A percentile compares a stretch with the other conserved stretches of the same genome.
Conservation (phyloP, 2,797 vertebrate genomes). For the Malurus splendens region DNA sequence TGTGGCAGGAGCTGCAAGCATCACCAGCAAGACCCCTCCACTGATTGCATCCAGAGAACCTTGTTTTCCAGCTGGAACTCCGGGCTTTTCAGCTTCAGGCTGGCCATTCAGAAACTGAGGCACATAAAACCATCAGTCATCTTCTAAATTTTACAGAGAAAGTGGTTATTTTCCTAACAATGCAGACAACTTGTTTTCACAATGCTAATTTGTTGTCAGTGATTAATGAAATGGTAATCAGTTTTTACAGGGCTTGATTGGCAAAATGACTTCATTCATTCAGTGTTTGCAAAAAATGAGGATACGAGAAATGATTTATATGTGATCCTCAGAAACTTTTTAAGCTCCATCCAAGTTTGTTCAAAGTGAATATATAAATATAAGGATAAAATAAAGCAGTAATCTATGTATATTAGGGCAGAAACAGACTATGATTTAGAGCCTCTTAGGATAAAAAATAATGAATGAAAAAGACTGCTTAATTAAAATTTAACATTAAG, state of each 20-base stretch:
- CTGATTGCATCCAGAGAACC: not conserved
- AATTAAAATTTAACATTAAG: slow-evolving; percentile 41
- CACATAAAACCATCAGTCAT: not conserved
- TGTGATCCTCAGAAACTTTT: not conserved
- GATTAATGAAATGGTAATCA: not conserved
- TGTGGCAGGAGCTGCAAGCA: not conserved
- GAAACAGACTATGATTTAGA: slow-evolving; percentile 27
- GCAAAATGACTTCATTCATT: slow-evolving; percentile 17
- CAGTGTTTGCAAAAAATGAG: slow-evolving; percentile 17
- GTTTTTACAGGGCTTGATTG: slow-evolving; percentile 30
- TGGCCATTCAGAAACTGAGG: not conserved
- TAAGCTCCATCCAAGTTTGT: not conserved
- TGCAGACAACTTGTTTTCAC: not conserved
- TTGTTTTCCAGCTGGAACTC: not conserved
- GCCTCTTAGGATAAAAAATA: slow-evolving; percentile 2
- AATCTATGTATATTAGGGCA: slow-evolving; percentile 10
- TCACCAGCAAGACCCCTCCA: not conserved
- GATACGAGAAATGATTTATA: slow-evolving; percentile 13
- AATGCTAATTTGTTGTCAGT: not conserved
- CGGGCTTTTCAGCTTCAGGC: not conserved
- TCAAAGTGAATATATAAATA: slow-evolving; percentile 19
- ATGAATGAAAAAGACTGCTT: slow-evolving; percentile 30
- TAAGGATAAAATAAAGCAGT: slow-evolving; percentile 5
- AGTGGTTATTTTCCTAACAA: not conserved
- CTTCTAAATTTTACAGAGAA: not conserved